Conservation (phyloP, 2,888 invertebrate species). For the Chymomyza procnemis region DNA sequence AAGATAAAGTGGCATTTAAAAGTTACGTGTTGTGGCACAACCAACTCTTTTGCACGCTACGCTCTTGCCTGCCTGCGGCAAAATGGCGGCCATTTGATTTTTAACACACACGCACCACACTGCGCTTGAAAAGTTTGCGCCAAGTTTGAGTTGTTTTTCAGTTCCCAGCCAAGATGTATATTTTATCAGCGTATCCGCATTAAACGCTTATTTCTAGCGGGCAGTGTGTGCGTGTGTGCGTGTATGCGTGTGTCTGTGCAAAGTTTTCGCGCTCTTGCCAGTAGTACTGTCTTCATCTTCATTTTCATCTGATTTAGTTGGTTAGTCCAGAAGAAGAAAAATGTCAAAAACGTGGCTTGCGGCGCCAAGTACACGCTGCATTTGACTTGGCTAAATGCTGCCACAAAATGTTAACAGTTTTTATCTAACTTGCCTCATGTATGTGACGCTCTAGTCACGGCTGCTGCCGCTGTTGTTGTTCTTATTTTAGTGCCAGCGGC, state of each 20-base stretch:
- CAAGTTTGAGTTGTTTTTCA: slow-evolving; percentile 1
- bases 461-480: not conserved
- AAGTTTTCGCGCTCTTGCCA: not conserved
- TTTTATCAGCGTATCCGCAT: not conserved
- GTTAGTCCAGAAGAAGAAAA: not conserved
- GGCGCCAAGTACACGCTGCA: slow-evolving; percentile 15
- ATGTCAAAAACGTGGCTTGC: slow-evolving; percentile 3
- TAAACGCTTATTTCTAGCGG: not conserved
- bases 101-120: not conserved
- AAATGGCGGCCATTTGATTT: not conserved
- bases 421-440: slow-evolving; percentile 40
- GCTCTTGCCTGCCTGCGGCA: not conserved
- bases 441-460: too few relatives aligned
- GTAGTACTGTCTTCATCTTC: not conserved
- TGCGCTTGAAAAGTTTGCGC: not conserved
- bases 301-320: not conserved
- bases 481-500: slow-evolving; percentile 3
- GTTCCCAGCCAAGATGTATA: slow-evolving; percentile 7
- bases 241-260: too few relatives aligned
- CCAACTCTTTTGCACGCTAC: slow-evolving; percentile 18
- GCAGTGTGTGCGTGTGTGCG: too few relatives aligned
- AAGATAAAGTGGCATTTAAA: slow-evolving; percentile 73
- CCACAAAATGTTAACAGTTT: slow-evolving; percentile 62
- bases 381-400: slow-evolving; percentile 47
- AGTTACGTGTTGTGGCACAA: slow-evolving; percentile 43